Evolutionary conservation across 2,113 vertebrate species (phyloP).

Genomic region (Muntiacus muntjak): DNA sequence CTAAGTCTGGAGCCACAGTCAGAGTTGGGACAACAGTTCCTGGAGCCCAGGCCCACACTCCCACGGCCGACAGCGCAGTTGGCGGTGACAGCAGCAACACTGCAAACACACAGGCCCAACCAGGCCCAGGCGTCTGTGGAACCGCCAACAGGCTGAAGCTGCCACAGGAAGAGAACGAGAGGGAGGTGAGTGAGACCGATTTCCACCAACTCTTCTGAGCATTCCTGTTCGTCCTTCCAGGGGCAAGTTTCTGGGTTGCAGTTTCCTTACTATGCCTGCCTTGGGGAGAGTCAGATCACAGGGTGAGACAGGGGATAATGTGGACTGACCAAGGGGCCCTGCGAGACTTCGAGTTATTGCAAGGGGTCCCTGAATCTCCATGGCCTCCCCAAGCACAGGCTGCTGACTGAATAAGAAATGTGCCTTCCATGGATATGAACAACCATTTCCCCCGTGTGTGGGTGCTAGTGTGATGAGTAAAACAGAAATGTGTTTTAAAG

Average conservation of each 20-base stretch:
- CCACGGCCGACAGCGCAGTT: constrained; percentile 57
- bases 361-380: neutral
- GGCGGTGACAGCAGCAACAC: constrained; percentile 66
- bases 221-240: neutral
- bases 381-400: neutral
- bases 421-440: neutral
- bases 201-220: rapidly evolving
- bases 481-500: neutral
- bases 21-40: constrained; percentile 63
- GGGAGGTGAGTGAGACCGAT: neutral
- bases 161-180: neutral
- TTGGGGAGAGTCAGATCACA: neutral
- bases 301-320: neutral
- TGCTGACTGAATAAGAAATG: neutral
- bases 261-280: neutral
- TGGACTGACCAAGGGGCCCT: neutral
- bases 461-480: neutral
- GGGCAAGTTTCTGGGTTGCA: neutral
- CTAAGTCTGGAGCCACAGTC: constrained; percentile 36
- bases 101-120: constrained; percentile 45
- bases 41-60: constrained; percentile 44
- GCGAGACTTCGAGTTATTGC: neutral
- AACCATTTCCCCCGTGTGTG: neutral
- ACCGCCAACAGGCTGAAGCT: neutral
- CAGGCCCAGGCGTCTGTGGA: constrained; percentile 36